Percentiles rank a stretch among this genome's conserved stretches.
Evolutionary conservation across 1,140 invertebrate genomes (phyloP).

Genomic region (Homalodisca vitripennis): DNA sequence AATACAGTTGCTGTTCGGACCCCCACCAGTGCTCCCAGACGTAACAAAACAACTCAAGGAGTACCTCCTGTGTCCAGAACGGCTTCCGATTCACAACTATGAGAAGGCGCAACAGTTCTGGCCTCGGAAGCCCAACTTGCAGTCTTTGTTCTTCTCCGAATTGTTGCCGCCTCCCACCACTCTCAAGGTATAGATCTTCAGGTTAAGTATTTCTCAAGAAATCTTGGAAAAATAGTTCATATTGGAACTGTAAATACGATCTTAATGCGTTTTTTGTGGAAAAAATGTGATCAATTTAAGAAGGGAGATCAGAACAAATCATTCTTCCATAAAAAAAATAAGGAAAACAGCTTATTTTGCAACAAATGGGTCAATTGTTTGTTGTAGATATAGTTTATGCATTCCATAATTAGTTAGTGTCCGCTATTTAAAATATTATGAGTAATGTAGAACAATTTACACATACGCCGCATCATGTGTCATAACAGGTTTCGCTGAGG

Average conservation of each 20-base stretch:
- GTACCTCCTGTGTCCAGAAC: constrained; percentile 59
- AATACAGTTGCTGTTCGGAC: constrained; percentile 52
- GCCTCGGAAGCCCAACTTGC: constrained; percentile 52
- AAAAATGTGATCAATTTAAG: background rate
- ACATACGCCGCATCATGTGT: too few relatives aligned
- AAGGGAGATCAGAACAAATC: background rate
- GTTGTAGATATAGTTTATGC: too few relatives aligned
- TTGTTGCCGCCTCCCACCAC: constrained; percentile 52
- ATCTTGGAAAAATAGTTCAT: constrained; percentile 25
- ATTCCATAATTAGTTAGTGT: too few relatives aligned
- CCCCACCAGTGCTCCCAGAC: constrained; percentile 58
- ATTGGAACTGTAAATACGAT: background rate
- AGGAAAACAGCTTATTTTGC: too few relatives aligned
- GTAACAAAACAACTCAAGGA: constrained; percentile 56
- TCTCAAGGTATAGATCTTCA: constrained; percentile 45
- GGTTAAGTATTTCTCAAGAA: constrained; percentile 33
- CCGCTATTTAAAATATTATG: too few relatives aligned
- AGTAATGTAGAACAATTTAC: too few relatives aligned
- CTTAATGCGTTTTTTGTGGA: background rate
- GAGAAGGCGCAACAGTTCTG: constrained; percentile 59
- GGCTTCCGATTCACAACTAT: constrained; percentile 62
- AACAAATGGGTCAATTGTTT: too few relatives aligned
- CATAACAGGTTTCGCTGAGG: too few relatives aligned
- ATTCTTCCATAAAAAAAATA: background rate
- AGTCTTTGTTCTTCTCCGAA: constrained; percentile 53